phyloP scores from a whole-genome alignment of 2,797 vertebrate species.

The Todus mexicanus region DNA sequence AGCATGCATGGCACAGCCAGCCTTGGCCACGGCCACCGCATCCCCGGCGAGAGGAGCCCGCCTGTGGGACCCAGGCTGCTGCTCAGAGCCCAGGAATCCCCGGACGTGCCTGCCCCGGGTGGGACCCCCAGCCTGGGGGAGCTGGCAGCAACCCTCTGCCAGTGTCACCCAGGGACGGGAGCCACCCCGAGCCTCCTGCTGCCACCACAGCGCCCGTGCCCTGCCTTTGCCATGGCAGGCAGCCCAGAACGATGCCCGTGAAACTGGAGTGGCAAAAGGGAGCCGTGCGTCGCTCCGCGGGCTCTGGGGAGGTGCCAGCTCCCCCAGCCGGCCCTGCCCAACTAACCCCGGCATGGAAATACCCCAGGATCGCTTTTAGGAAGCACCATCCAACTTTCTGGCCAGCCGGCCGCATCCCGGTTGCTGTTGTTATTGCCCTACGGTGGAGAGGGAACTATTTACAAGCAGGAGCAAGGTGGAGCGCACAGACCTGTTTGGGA shows the following conservation, averaged over 20 bases:
- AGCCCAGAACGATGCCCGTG: not conserved
- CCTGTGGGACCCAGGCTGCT: no score
- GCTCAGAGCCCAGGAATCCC: no score
- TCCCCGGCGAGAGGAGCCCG: no score
- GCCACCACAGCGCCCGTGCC: rapidly evolving
- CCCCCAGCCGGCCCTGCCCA: not conserved
- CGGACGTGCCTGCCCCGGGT: no score
- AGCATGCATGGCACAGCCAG: no score
- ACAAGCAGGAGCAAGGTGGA: constrained; percentile 13
- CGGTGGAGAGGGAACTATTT: not conserved
- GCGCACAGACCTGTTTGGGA: constrained; percentile 53
- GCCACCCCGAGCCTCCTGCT: not conserved
- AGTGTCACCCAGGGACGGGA: no score
- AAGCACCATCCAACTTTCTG: not conserved
- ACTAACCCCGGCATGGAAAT: rapidly evolving
- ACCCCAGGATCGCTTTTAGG: not conserved
- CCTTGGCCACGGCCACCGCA: no score
- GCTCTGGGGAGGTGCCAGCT: not conserved
- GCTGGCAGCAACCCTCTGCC: no score
- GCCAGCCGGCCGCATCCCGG: not conserved
- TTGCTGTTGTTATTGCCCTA: not conserved
- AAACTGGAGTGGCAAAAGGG: not conserved
- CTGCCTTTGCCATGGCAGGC: constrained; percentile 1
- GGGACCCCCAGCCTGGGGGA: no score
- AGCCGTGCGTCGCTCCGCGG: not conserved